Conservation (phyloP, 2,888 invertebrate species). For the Clitarchus hookeri region DNA sequence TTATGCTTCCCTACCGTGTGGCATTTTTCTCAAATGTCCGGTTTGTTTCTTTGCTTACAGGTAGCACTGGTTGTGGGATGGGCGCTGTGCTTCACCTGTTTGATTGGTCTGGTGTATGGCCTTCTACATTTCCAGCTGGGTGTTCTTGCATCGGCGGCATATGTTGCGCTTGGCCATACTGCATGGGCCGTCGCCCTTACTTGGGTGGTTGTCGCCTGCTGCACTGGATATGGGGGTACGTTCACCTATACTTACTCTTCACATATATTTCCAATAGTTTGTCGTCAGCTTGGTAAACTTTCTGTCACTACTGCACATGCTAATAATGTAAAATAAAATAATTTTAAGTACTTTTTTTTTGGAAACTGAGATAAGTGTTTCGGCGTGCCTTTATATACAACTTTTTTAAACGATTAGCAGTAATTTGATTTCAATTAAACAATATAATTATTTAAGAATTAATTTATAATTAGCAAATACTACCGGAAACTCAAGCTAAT, state of each 20-base stretch:
- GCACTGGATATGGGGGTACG: slow-evolving; percentile 61
- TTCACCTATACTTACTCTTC: not conserved
- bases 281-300: too few species aligned
- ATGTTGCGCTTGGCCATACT: slow-evolving; percentile 80
- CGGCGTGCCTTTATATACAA: too few species aligned
- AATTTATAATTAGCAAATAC: too few species aligned
- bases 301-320: too few species aligned
- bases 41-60: slow-evolving; percentile 27
- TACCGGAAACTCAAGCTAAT: too few species aligned
- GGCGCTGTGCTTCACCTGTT: slow-evolving; percentile 66
- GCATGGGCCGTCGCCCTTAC: slow-evolving; percentile 75
- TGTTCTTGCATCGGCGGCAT: slow-evolving; percentile 73
- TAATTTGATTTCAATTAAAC: too few species aligned
- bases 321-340: too few species aligned
- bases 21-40: not conserved
- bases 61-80: slow-evolving; percentile 71
- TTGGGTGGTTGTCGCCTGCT: slow-evolving; percentile 81
- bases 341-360: too few species aligned
- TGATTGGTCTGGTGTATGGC: slow-evolving; percentile 78
- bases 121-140: slow-evolving; percentile 72
- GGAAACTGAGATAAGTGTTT: too few species aligned
- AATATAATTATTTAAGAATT: too few species aligned
- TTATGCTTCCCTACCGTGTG: not conserved
- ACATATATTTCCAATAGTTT: too few species aligned
- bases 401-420: too few species aligned